Evolutionary conservation across 2,113 vertebrate genomes (phyloP).

Genomic region (Misgurnus mizolepis): DNA sequence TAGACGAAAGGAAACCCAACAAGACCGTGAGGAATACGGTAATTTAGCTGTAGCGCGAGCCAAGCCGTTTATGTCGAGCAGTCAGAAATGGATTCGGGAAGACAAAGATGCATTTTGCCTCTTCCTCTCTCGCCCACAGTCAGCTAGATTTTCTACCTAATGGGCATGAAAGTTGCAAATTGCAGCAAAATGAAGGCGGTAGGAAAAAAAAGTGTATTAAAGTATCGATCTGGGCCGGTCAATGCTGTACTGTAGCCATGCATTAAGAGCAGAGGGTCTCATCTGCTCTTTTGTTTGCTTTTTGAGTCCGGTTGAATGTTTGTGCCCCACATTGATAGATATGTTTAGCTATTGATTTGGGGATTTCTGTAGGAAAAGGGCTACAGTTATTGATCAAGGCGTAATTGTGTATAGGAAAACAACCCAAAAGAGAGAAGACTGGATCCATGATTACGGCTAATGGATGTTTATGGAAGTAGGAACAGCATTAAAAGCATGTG

Average conservation of each 20-base stretch:
- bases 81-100: slow-evolving; percentile 45
- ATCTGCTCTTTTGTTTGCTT: neutral
- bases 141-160: slow-evolving; percentile 64
- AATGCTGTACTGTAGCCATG: slow-evolving; percentile 30
- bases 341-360: slow-evolving; percentile 45
- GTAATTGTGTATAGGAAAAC: slow-evolving; percentile 9
- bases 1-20: slow-evolving; percentile 52
- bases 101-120: slow-evolving; percentile 53
- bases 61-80: slow-evolving; percentile 27
- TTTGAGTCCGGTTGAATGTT: slow-evolving; percentile 21
- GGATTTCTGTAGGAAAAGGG: slow-evolving; percentile 7
- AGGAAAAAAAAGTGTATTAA: slow-evolving; percentile 52
- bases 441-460: neutral
- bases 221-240: slow-evolving; percentile 61
- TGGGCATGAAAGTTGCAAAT: slow-evolving; percentile 65
- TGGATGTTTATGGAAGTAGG: neutral
- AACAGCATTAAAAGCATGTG: neutral
- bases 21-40: slow-evolving; percentile 12
- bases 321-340: slow-evolving; percentile 34
- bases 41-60: slow-evolving; percentile 37
- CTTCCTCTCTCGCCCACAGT: slow-evolving; percentile 45
- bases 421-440: neutral
- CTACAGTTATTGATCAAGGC: slow-evolving; percentile 20
- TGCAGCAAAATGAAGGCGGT: slow-evolving; percentile 61
- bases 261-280: neutral